These are phyloP conservation scores for Propithecus deckenii DNA, from an alignment of 2,797 vertebrate species.

Conservation along the genomic window DNA sequence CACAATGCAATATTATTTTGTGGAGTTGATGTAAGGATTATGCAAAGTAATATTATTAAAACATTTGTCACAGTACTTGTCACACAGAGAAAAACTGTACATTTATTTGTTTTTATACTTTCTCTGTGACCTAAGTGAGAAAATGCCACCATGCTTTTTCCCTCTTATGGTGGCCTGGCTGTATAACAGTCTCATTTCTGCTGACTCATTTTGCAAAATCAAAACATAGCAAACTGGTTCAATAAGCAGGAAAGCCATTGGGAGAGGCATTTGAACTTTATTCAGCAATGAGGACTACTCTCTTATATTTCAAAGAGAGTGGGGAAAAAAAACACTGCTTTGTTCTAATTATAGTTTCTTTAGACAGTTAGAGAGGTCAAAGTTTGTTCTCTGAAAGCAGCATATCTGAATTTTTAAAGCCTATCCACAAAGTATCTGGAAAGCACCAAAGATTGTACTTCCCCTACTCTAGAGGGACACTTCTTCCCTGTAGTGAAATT, in stretches of 20 bases:
- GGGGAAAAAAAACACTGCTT: not conserved
- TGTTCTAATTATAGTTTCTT: not conserved
- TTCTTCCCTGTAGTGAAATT: constrained; percentile 37
- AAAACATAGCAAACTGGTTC: not conserved
- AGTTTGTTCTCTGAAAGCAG: not conserved
- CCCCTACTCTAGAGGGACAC: not conserved
- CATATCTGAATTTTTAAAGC: not conserved
- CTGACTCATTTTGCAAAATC: constrained; percentile 6
- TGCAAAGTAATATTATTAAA: constrained; percentile 8
- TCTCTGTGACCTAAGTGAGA: not conserved
- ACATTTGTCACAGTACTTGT: not conserved
- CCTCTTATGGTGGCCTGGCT: not conserved
- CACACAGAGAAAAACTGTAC: not conserved
- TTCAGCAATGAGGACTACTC: not conserved
- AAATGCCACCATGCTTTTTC: not conserved
- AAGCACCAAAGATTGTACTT: constrained; percentile 32
- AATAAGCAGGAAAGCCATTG: not conserved
- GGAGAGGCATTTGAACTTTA: not conserved
- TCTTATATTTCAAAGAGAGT: not conserved
- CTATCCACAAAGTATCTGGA: not conserved
- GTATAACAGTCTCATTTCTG: not conserved
- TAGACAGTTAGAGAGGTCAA: not conserved
- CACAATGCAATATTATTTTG: not conserved
- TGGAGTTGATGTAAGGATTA: not conserved
- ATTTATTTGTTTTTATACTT: constrained; percentile 9